Percentiles rank a stretch among this genome's conserved stretches.
Conservation (phyloP, 92 coral and sea anemone species). For the Zoanthus gigantus region DNA sequence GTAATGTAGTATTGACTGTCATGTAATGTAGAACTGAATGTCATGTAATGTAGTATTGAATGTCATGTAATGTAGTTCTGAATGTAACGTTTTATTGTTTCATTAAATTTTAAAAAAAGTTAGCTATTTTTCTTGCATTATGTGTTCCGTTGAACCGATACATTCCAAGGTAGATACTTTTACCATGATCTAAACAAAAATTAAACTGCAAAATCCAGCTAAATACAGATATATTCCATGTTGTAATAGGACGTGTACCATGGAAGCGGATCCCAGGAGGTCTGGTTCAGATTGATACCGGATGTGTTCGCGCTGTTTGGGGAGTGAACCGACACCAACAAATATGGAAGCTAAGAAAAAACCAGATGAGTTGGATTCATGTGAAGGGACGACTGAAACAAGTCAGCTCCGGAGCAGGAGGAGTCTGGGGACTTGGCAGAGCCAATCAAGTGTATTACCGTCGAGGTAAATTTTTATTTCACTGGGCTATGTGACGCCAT, state of each 20-base stretch:
- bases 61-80: too few species aligned
- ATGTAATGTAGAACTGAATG: too few species aligned
- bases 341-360: conserved; percentile 20
- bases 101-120: too few species aligned
- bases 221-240: neutral
- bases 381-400: conserved; percentile 21
- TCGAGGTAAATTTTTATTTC: neutral
- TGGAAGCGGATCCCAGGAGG: conserved; percentile 58
- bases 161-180: neutral
- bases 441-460: conserved; percentile 22
- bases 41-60: too few species aligned
- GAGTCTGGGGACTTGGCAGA: conserved; percentile 30
- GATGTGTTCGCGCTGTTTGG: conserved; percentile 56
- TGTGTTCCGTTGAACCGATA: too few species aligned
- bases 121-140: too few species aligned
- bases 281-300: conserved; percentile 59
- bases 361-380: conserved; percentile 31
- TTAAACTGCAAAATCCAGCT: neutral
- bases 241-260: conserved; percentile 26
- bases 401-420: conserved; percentile 30
- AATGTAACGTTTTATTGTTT: too few species aligned
- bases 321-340: conserved; percentile 54
- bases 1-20: neutral
- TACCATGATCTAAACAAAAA: neutral
- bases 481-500: too few species aligned